Evolutionary conservation across 2,797 vertebrate genomes (phyloP), one percentile per base, ranked within the genome.

Genomic region (Pyrocephalus nanus): DNA sequence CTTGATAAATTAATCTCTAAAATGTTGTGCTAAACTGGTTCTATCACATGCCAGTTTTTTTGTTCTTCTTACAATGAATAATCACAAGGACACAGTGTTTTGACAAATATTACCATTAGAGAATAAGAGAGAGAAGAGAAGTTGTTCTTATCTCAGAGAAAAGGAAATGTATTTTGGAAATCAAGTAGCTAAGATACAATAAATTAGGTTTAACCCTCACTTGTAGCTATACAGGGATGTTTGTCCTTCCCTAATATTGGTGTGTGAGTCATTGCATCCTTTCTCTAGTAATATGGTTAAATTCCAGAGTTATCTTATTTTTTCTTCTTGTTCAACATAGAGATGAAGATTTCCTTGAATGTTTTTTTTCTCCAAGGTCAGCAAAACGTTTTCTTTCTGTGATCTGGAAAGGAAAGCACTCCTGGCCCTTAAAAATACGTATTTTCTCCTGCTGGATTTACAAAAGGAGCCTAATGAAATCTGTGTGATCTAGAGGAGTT

Each of bases 131-230:
- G 60, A 45, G 88, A 96, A 96, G 32, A 32, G 79, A 55, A 90
- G 13, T 62, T 77, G 19, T 78, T 67, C 88, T 91, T 95, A 91
- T 96, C 95, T 93, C 18, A 57, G 75, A 70, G 79, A 81, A 92
- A 94, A 84, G 82, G 70, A 95, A 95, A 85, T 36, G 10, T 70
- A 76, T 94, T 96, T 93, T 83, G 58, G 72, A 74, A 97, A 83
- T 48, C n/a, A 86, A 90, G 42, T 85, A 76, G 36, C 58, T 78
- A 86, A 90, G 67, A 88, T 48, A 87, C 21, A 91, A 76, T 84
- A 86, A 93, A 86, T 84, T 87, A 78, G 34, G 60, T 88, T 95
- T 86, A 90, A 43, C 58, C 40, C 22, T 86, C 71, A 45, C 25
- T 43, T 21, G 2, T 85, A 79, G 80, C 48, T 87, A 10, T 32